Evolutionary conservation across 2,797 vertebrate species (phyloP).

Genomic region (Amblyraja radiata): DNA sequence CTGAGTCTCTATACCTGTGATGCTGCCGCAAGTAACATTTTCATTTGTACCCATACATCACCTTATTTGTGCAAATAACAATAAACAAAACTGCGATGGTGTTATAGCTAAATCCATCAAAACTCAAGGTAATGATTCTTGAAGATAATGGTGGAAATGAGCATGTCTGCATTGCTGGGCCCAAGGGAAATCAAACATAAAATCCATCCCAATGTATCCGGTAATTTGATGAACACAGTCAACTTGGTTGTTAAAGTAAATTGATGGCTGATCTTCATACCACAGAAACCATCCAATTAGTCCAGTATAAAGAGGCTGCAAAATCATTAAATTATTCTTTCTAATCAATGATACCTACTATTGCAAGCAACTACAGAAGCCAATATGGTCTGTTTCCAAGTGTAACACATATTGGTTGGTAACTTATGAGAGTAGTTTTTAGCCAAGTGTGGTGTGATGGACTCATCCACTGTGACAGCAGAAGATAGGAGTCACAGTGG

Average conservation of each 20-base stretch:
- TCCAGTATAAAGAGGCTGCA: neutral
- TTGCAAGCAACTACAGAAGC: neutral
- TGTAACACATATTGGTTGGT: too few species aligned
- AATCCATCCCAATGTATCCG: neutral
- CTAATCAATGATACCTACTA: neutral
- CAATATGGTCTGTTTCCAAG: too few species aligned
- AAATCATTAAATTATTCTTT: neutral
- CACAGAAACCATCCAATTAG: neutral
- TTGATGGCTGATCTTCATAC: neutral
- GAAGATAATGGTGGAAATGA: neutral
- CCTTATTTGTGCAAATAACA: too few species aligned
- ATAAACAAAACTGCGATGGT: too few species aligned
- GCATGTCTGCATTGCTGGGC: too few species aligned
- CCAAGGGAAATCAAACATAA: neutral
- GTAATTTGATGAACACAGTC: neutral
- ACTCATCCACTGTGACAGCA: too few species aligned
- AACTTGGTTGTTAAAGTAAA: neutral
- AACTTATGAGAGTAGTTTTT: too few species aligned
- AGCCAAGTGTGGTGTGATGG: too few species aligned
- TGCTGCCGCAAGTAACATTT: too few species aligned
- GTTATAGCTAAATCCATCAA: neutral
- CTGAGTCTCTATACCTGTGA: too few species aligned
- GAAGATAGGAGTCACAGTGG: too few species aligned
- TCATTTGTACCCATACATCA: too few species aligned
- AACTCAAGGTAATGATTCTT: neutral